Evolutionary conservation across 2,113 vertebrate species (phyloP), one percentile per base, ranked within the genome.

Genomic region (Gracilinanus agilis): DNA sequence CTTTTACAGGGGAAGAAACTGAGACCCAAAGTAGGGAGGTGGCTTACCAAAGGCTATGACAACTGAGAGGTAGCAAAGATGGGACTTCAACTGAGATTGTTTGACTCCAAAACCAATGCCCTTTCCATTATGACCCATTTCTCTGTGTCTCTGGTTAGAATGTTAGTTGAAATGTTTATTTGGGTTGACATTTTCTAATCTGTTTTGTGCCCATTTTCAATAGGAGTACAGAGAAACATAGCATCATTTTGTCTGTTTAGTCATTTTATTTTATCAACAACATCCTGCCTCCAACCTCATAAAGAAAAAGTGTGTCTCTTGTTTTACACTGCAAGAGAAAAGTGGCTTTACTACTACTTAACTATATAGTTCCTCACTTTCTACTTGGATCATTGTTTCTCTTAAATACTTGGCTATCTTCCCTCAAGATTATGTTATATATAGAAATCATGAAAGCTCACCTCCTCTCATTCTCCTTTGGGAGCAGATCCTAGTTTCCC

Each of bases 351-450:
- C 16, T 16, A n/a, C 88, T 25, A 90, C 25, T 90, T 53, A 29
- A 49, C 75, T 56, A n/a, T n/a, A 54, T 55, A 91, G 44, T 53
- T 90, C 24, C 9, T 53, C 24, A 7, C n/a, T n/a, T 83, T 83
- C 49, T 29, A 24, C 44, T 24, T 16, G 10, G 27, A 29, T 9
- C 27, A 53, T 6, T 29, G 11, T 53, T 53, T 44, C 89, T 90
- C 25, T 49, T 49, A 75, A 95, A 96, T 55, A 93, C 54, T 55
- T 97, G 54, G 94, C 88, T 95, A 90, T 93, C 23, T 83, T 94
- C 89, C 92, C 53, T 97, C 24, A 89, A 29, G 55, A 94, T 92
- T 90, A 44, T 44, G 2, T 94, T 92, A 67, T 44, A 90, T 91
- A 49, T 90, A 92, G 93, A 55, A 91, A 58, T 88, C 34, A 93